Evolutionary conservation across 2,113 vertebrate genomes (phyloP), one percentile per base, ranked within the genome.

Genomic region (Halcyon senegalensis): DNA sequence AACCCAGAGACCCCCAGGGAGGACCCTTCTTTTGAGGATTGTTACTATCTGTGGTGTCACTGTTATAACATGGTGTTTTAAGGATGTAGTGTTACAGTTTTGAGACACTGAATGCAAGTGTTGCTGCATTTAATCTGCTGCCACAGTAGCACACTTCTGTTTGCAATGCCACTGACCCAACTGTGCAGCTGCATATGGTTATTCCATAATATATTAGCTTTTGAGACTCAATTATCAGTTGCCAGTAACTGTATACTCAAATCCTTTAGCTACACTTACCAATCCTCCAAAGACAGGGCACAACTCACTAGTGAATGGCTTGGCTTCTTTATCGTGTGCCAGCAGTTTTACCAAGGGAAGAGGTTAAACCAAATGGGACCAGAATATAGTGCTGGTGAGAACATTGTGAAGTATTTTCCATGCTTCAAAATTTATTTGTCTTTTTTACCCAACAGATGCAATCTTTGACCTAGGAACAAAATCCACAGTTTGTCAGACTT

Each of bases 11-110:
- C 9, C n/a, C 28, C 17, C 18, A 13, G 24, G 7, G 33, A 79
- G 10, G 3, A n/a, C 10, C 10, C 13, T 58, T 63, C 18, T 33
- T 69, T 23, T 33, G 15, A 33, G 27, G 33, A 68, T 31, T 11
- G 11, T 39, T 48, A n/a, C 0, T 1, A 3, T 69, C 88, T 0
- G 0, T 27, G 20, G 19, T 48, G 50, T 67, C 66, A 23, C 20
- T 41, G 16, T 51, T 43, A 5, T 0, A 44, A 15, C 5, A 31
- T 10, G 28, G n/a, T 24, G 43, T n/a, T 72, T 46, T 59, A 79
- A 18, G 1, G 4, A 15, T 55, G 1, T 0, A 27, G 4, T 3
- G 3, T 17, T 56, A 43, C 5, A 7, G 69, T 62, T 59, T 28
- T 27, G 30, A 73, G 58, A 72, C 5, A 6, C 16, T 19, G 16